Evolutionary conservation across 1,140 invertebrate species (phyloP), one percentile per base, ranked within the genome.

Genomic region (Drosophila varians): DNA sequence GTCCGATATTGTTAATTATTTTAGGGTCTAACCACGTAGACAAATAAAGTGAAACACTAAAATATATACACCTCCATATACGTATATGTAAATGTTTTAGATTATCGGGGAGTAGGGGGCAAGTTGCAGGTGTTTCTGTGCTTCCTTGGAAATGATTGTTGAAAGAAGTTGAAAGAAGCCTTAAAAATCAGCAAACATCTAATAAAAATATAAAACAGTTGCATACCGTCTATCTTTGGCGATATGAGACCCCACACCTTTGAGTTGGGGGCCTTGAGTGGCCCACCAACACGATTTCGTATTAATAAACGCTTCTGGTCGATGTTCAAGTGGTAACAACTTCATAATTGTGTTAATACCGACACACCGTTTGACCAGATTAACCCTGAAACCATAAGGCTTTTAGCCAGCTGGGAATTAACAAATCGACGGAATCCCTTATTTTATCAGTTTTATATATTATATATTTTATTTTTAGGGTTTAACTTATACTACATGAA

Each of bases 191-290:
- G 2, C 11, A 47, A 28, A 36, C 16, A 11, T n/a, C 12, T 14
- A 31, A 31, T 11, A 31, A 31, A 3, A 1, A 9, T 8, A 36
- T 14, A 36, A 36, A 36, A 31, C 68, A 65, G 65, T 52, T 70
- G 71, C 57, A 71, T 42, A 64, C n/a, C 56, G 28, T 31, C 28
- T 53, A 58, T 70, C 54, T 43, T 75, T 74, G 82, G 69, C 74
- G 48, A 34, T 60, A 72, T 36, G 16, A 53, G 66, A 9, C 8
- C 12, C 12, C 11, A 1, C 12, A 38, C 23, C n/a, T 36, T 31
- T 9, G 28, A 31, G 28, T n/a, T 7, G 25, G 54, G 53, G 65
- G 65, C 31, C 47, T 58, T 66, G 58, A 56, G 38, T 21, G 12
- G 12, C 21, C 28, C 60, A 62, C 60, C 40, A 36, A 58, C 19